Conservation (phyloP, 2,113 vertebrate species). For the Vanacampus margaritifer region DNA sequence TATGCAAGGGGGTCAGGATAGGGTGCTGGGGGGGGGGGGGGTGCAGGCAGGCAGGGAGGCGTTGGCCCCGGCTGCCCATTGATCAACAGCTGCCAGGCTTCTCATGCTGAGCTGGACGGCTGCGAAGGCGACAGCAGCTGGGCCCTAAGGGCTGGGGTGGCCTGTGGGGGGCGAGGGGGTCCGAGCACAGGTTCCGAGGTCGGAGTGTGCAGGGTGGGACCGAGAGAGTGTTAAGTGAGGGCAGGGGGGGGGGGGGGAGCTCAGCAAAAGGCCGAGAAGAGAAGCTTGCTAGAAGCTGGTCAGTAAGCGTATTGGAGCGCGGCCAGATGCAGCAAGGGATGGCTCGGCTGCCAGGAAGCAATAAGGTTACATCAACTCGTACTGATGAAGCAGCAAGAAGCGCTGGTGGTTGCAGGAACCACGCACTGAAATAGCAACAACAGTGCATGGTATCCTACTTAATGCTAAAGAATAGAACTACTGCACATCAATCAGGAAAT, state of each 20-base stretch:
- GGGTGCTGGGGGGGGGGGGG: conserved; percentile 32
- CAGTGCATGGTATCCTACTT: not conserved
- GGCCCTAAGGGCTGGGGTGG: conserved; percentile 35
- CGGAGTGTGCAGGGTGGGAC: conserved; percentile 9
- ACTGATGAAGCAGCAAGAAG: not conserved
- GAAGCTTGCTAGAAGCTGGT: conserved; percentile 25
- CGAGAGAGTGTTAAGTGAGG: conserved; percentile 22
- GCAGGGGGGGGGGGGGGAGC: conserved; percentile 17
- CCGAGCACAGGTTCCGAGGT: conserved; percentile 16
- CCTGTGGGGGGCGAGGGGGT: conserved; percentile 9
- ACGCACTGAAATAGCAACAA: not conserved
- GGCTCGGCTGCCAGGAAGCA: conserved; percentile 28
- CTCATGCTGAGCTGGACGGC: conserved; percentile 70
- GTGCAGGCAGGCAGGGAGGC: conserved; percentile 50
- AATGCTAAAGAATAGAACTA: not conserved
- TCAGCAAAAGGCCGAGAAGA: conserved; percentile 5
- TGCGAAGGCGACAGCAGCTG: conserved; percentile 66
- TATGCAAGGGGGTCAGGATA: conserved; percentile 54
- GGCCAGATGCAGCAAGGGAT: conserved; percentile 45
- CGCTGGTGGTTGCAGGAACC: not conserved
- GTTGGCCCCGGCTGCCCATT: conserved; percentile 69
- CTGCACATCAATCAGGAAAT: no score
- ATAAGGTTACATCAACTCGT: conserved; percentile 31
- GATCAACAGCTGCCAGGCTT: conserved; percentile 77
- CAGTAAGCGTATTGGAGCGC: conserved; percentile 18